Conservation (phyloP, 2,797 vertebrate genomes). For the Pseudochromis fuscus region DNA sequence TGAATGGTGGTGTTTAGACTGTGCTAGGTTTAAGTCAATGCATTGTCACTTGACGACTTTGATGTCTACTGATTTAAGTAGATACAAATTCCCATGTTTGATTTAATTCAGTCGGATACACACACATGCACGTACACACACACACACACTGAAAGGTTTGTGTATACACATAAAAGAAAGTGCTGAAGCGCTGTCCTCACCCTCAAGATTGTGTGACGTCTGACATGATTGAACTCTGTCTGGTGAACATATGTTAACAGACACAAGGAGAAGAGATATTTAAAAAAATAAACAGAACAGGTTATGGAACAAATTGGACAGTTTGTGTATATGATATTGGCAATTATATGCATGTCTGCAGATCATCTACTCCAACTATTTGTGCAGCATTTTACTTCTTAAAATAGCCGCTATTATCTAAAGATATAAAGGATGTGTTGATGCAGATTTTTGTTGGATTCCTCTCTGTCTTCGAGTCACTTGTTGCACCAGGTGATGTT, state of each 20-base stretch:
- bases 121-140: too few relatives aligned
- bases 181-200: not conserved
- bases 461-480: not conserved
- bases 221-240: not conserved
- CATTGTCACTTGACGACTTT: constrained; percentile 40
- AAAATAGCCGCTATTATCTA: too few relatives aligned
- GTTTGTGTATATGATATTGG: not conserved
- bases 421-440: not conserved
- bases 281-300: not conserved
- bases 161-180: too few relatives aligned
- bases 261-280: not conserved
- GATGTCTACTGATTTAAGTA: constrained; percentile 28
- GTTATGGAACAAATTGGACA: not conserved
- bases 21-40: constrained; percentile 6
- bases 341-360: too few relatives aligned
- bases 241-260: not conserved
- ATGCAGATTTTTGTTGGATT: not conserved
- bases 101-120: constrained; percentile 15
- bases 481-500: not conserved
- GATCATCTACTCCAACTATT: too few relatives aligned
- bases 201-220: not conserved
- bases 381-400: not conserved
- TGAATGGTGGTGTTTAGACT: constrained; percentile 12
- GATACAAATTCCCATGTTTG: constrained; percentile 23
- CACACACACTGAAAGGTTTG: constrained; percentile 3